These are phyloP conservation scores for Porites lutea DNA, from an alignment of 64 coral and sea anemone species.

Conservation along the genomic window DNA sequence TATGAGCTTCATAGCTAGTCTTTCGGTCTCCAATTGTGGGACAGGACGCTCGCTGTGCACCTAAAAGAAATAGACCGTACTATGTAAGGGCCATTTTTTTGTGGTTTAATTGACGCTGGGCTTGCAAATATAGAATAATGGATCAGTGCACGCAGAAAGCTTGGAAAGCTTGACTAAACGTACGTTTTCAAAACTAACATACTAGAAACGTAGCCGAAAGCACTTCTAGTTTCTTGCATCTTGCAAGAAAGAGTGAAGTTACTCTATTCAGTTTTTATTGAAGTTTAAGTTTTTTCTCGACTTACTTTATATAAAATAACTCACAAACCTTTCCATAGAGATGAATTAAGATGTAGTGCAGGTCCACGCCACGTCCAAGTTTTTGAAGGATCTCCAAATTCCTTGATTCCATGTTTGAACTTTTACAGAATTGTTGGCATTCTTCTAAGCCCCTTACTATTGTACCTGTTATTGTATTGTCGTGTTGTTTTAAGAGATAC, in stretches of 20 bases:
- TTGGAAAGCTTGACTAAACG: too few species aligned
- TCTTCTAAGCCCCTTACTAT: background rate
- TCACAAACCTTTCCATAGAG: conserved; percentile 13
- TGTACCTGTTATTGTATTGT: background rate
- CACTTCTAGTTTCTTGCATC: too few species aligned
- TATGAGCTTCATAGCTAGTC: background rate
- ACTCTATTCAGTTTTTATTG: too few species aligned
- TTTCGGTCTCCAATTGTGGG: conserved; percentile 34
- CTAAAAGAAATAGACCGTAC: background rate
- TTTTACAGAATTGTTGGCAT: conserved; percentile 3
- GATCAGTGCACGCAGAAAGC: too few species aligned
- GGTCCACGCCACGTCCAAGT: background rate
- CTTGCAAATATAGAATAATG: too few species aligned
- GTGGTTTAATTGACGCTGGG: too few species aligned
- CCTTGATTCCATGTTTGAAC: background rate
- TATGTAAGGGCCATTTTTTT: too few species aligned
- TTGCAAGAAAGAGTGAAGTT: too few species aligned
- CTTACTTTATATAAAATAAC: too few species aligned
- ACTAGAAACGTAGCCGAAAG: too few species aligned
- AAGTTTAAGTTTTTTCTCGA: too few species aligned
- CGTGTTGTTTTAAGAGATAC: background rate
- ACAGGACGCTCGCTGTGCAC: conserved; percentile 30
- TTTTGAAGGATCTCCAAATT: background rate
- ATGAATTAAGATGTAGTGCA: background rate
- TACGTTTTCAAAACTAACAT: too few species aligned